Percentiles rank a stretch among this genome's conserved stretches.
Evolutionary conservation across 2,797 vertebrate species (phyloP).

Genomic region (Pelobates cultripes): DNA sequence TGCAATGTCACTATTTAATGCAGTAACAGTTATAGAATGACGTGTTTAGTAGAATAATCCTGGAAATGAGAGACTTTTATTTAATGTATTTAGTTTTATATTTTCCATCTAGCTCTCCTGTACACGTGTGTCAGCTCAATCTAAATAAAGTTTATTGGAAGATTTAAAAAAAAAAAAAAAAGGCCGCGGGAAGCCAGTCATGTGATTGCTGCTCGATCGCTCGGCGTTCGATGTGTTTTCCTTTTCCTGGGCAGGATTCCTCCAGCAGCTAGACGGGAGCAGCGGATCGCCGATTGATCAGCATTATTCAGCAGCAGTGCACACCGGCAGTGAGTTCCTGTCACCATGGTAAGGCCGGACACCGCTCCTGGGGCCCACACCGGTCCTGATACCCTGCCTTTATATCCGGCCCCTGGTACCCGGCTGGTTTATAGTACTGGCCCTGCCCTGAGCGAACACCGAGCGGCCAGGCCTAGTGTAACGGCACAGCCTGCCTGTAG

Average conservation of each 20-base stretch:
- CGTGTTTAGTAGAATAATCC: too few species aligned
- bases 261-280: conserved; percentile 1
- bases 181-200: background rate
- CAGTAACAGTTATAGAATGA: too few species aligned
- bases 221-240: conserved; percentile 1
- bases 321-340: background rate
- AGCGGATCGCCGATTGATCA: background rate
- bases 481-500: background rate
- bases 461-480: background rate
- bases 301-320: background rate
- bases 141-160: conserved; percentile 25
- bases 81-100: too few species aligned
- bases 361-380: background rate
- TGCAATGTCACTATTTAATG: too few species aligned
- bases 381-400: background rate
- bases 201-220: background rate
- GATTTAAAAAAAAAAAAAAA: background rate
- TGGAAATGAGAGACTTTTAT: too few species aligned
- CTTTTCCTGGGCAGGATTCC: background rate
- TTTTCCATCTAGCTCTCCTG: too few species aligned
- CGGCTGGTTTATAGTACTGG: too few species aligned
- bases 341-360: conserved; percentile 34
- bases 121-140: too few species aligned
- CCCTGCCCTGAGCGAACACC: too few species aligned
- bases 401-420: too few species aligned